Percentiles rank a stretch among this genome's conserved stretches.
Evolutionary conservation across 2,888 invertebrate genomes (phyloP).

Genomic region (Parapristionchus giblindavisi): DNA sequence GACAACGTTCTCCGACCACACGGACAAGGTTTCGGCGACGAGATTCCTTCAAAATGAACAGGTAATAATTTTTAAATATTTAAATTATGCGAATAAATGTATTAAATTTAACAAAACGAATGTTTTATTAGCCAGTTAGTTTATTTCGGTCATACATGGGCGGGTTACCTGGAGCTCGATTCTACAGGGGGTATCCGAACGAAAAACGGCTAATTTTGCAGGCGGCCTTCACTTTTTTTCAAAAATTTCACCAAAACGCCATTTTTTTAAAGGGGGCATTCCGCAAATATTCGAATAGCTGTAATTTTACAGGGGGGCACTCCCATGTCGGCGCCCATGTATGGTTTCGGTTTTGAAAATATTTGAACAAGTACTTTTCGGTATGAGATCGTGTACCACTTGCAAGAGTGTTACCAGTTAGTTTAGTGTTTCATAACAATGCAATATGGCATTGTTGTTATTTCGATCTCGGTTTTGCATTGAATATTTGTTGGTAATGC

Average conservation of each 20-base stretch:
- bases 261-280: no score
- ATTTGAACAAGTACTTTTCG: neutral
- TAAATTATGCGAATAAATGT: neutral
- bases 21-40: slow-evolving; percentile 95
- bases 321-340: no score
- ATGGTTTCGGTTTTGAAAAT: no score
- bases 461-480: neutral
- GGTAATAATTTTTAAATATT: slow-evolving; percentile 37
- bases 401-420: neutral
- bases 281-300: no score
- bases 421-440: neutral
- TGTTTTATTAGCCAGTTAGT: neutral
- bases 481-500: no score
- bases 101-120: neutral
- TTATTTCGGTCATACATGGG: neutral
- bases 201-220: no score
- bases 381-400: neutral
- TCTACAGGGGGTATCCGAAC: no score
- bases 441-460: neutral
- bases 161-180: no score
- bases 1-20: slow-evolving; percentile 93
- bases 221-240: no score
- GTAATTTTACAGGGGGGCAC: no score
- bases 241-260: no score
- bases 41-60: slow-evolving; percentile 80